These are phyloP conservation scores for Parauchenoglanis punctatus DNA, from an alignment of 2,797 vertebrate genomes.

Conservation along the genomic window DNA sequence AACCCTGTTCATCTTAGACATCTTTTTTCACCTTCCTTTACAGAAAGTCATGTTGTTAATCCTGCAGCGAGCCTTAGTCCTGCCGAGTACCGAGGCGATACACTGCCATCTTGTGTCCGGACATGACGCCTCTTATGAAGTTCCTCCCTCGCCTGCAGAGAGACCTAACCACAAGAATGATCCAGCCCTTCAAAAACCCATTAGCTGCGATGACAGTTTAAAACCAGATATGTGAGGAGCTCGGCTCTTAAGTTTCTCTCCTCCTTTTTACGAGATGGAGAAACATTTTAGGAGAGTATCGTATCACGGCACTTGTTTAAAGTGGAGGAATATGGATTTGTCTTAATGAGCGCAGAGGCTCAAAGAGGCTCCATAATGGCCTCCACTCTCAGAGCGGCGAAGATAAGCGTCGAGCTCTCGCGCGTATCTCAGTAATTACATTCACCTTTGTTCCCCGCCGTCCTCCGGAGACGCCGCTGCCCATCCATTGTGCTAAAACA, in stretches of 20 bases:
- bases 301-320: constrained; percentile 29
- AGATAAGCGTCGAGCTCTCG: constrained; percentile 65
- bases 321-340: constrained; percentile 24
- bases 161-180: constrained; percentile 48
- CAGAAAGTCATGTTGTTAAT: constrained; percentile 57
- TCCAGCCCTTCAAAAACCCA: constrained; percentile 33
- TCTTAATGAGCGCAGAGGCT: constrained; percentile 25
- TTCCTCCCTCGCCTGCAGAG: constrained; percentile 13
- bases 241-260: constrained; percentile 51
- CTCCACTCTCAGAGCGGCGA: constrained; percentile 65
- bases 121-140: constrained; percentile 53
- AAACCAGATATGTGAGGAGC: constrained; percentile 40
- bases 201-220: constrained; percentile 37
- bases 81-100: constrained; percentile 65
- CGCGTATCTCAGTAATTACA: constrained; percentile 71
- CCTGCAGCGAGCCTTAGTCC: constrained; percentile 50
- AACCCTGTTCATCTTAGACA: constrained; percentile 42
- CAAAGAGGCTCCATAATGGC: constrained; percentile 41
- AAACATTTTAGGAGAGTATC: constrained; percentile 39
- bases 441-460: constrained; percentile 67
- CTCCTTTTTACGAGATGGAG: constrained; percentile 44
- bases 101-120: constrained; percentile 81
- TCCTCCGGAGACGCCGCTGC: constrained; percentile 68
- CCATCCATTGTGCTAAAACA: constrained; percentile 72
- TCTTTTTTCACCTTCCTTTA: constrained; percentile 52